Evolutionary conservation across 2,797 vertebrate genomes (phyloP), one percentile per base, ranked within the genome.

Genomic region (Smutsia temminckii): DNA sequence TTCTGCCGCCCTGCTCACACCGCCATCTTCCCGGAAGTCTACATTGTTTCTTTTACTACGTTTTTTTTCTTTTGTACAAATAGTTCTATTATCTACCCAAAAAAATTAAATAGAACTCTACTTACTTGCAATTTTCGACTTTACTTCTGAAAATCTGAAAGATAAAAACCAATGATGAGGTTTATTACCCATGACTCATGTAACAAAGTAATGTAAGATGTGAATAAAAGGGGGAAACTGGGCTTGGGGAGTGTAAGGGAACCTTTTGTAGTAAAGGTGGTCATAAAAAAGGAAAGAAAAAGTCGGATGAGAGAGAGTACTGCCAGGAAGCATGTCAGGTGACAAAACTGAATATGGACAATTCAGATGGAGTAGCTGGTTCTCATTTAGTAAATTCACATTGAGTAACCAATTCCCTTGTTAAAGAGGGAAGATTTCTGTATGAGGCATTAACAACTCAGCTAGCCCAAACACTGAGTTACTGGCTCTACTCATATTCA

Each of bases 81-180:
- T 89, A 89, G 14, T 69, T 66, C 84, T 79, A 64, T 83, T 46
- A 57, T 7, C n/a, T 89, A 72, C 42, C n/a, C 27, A 61, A 94
- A 89, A 92, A 32, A 46, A 51, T 74, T 92, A 90, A 95, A 57
- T 14, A 87, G 34, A 91, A 90, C 5, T 17, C 23, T 9, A 99
- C 99, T 99, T 98, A 99, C 99, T 99, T 98, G 99, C 99, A 98
- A 99, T 99, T 98, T 99, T 99, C 95, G 99, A 99, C 98, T 99
- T 99, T 97, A 99, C 99, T 98, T 99, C 99, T 97, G 99, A 99
- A 99, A 99, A 99, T 98, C 99, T 99, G 98, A 97, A 98, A 98
- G n/a, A 98, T 75, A 98, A 97, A 95, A 95, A 96, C 85, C 81
- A 71, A 79, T 0, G 5, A 97, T 85, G 97, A 96, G 37, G 16